A percentile compares a stretch with the other conserved stretches of the same genome.
These are phyloP conservation scores for Patiria pectinifera DNA, from an alignment of 53 echinoderm and acorn worm species.

Conservation along the genomic window DNA sequence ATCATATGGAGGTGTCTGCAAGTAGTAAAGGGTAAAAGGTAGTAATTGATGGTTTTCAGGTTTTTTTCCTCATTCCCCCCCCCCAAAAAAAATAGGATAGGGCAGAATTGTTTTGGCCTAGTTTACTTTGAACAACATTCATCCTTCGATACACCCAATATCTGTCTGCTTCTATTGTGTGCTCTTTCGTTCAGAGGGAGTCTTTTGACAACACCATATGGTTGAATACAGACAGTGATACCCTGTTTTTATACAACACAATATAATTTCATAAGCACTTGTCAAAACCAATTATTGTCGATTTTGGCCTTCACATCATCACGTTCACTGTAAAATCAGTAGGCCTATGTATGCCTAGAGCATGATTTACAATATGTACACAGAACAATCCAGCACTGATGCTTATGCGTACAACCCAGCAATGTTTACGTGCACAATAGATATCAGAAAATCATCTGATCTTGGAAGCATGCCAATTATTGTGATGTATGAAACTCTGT, in stretches of 20 bases:
- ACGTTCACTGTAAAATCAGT: not conserved
- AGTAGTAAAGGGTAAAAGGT: too few relatives aligned
- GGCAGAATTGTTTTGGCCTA: too few relatives aligned
- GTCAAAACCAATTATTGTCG: not conserved
- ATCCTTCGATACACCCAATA: not conserved
- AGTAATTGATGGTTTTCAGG: too few relatives aligned
- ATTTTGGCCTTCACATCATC: slow-evolving; percentile 1
- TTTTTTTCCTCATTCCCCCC: too few relatives aligned
- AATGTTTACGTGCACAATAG: not conserved
- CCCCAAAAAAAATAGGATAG: too few relatives aligned
- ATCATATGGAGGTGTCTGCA: too few relatives aligned
- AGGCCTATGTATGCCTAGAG: not conserved
- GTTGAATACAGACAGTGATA: not conserved
- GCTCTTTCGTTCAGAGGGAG: too few relatives aligned
- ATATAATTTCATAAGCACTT: too few relatives aligned
- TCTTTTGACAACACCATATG: not conserved
- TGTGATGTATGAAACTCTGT: slow-evolving; percentile 12
- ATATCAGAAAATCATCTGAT: not conserved
- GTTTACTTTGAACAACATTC: not conserved
- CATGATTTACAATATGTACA: not conserved
- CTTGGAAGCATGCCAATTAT: slow-evolving; percentile 38
- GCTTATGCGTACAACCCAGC: too few relatives aligned
- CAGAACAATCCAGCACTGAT: not conserved
- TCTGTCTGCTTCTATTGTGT: too few relatives aligned
- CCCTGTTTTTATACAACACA: too few relatives aligned